phyloP scores from a whole-genome alignment of 2,797 vertebrate genomes.

The Heteromormyrus szaboi region DNA sequence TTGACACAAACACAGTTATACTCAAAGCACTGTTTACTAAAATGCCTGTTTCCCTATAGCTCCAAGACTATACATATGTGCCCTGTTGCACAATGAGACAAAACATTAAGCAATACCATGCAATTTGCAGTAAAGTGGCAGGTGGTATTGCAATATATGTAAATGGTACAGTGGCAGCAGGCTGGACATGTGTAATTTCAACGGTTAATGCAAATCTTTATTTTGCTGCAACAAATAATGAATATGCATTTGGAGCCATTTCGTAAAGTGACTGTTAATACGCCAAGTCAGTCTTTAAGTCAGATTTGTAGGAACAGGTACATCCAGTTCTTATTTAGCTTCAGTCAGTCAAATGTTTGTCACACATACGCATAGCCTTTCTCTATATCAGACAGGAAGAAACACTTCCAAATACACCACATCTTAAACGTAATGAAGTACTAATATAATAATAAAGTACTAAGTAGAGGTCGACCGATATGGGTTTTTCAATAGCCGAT shows the following conservation, averaged over 20 bases:
- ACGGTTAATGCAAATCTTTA: background rate
- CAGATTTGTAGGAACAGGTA: background rate
- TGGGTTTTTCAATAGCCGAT: no score
- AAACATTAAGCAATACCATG: background rate
- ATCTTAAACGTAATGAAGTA: background rate
- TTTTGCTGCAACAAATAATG: background rate
- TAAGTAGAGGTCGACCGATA: no score
- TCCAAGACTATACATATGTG: background rate
- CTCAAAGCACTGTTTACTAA: background rate
- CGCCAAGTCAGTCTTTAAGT: background rate
- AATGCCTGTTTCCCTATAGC: background rate
- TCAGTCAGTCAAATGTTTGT: background rate
- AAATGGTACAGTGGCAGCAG: background rate
- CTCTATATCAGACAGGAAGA: background rate
- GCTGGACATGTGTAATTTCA: background rate
- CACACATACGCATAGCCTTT: background rate
- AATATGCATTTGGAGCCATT: background rate
- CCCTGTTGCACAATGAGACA: background rate
- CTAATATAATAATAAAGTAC: background rate
- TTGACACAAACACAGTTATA: background rate
- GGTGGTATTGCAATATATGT: background rate
- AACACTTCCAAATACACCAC: background rate
- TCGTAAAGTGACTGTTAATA: background rate
- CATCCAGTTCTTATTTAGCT: background rate
- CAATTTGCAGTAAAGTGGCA: background rate